These are phyloP conservation scores for Phoenicopterus ruber DNA, from an alignment of 2,113 vertebrate genomes.

Conservation along the genomic window DNA sequence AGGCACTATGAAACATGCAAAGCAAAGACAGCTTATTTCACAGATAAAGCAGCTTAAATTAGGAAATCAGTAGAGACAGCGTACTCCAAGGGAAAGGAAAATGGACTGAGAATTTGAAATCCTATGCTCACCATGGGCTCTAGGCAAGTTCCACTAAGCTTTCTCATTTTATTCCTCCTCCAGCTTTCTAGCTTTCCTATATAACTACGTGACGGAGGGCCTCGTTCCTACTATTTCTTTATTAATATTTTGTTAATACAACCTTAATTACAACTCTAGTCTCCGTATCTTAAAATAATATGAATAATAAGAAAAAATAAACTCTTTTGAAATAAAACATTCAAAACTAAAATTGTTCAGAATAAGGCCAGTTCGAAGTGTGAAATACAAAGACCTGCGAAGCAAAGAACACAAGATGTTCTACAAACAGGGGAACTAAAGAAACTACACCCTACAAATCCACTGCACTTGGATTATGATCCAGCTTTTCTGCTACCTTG, in stretches of 20 bases:
- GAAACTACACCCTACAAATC: not conserved
- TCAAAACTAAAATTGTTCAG: not conserved
- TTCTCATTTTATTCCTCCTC: not conserved
- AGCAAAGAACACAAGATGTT: not conserved
- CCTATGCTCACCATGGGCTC: not conserved
- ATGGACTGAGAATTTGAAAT: not conserved
- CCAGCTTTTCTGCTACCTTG: not conserved
- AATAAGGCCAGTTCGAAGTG: not conserved
- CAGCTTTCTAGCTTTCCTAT: not conserved
- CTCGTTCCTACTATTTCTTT: not conserved
- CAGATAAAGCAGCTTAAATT: not conserved
- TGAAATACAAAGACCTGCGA: not conserved
- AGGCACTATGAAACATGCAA: not conserved
- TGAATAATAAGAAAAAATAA: not conserved
- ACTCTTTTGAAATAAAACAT: not conserved
- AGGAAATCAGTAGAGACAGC: not conserved
- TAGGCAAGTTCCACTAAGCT: not conserved
- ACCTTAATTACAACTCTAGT: not conserved
- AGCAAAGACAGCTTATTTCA: not conserved
- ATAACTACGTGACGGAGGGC: not conserved
- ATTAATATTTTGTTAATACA: not conserved
- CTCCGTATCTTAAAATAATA: not conserved
- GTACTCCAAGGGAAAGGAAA: not conserved
- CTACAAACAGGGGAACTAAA: not conserved
- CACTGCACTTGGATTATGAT: not conserved